phyloP scores from a whole-genome alignment of 2,888 invertebrate species.

The Hydraecia micacea region DNA sequence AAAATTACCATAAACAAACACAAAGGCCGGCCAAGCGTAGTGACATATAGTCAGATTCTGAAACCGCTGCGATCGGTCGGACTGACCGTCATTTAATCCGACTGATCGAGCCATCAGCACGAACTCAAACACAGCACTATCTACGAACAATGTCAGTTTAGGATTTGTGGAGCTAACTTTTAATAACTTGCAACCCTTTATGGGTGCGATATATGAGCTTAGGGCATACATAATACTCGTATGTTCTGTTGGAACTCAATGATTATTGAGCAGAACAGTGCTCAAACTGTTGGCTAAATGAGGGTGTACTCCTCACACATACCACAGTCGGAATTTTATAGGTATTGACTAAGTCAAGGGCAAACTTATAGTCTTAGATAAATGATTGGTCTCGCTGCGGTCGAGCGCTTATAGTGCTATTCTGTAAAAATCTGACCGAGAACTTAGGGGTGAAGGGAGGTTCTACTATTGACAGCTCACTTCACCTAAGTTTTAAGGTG shows the following conservation, averaged over 20 bases:
- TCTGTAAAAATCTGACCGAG: too few relatives aligned
- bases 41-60: slow-evolving; percentile 31
- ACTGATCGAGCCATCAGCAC: slow-evolving; percentile 55
- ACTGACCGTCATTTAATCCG: slow-evolving; percentile 52
- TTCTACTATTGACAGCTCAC: too few relatives aligned
- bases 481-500: too few relatives aligned
- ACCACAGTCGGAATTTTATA: too few relatives aligned
- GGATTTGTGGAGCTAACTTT: slow-evolving; percentile 50
- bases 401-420: too few relatives aligned
- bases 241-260: background rate
- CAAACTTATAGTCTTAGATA: too few relatives aligned
- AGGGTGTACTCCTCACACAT: background rate
- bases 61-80: slow-evolving; percentile 9
- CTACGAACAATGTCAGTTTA: slow-evolving; percentile 27
- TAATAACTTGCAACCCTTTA: slow-evolving; percentile 42
- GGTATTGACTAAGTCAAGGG: too few relatives aligned
- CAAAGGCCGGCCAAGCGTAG: slow-evolving; percentile 8
- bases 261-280: slow-evolving; percentile 1
- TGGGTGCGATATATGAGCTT: slow-evolving; percentile 14
- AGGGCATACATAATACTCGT: too few relatives aligned
- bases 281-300: background rate
- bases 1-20: slow-evolving; percentile 37
- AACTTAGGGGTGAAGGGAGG: too few relatives aligned
- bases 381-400: too few relatives aligned
- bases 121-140: slow-evolving; percentile 54